These are phyloP conservation scores for Pogoniulus pusillus DNA, from an alignment of 2,797 vertebrate species.

Conservation along the genomic window DNA sequence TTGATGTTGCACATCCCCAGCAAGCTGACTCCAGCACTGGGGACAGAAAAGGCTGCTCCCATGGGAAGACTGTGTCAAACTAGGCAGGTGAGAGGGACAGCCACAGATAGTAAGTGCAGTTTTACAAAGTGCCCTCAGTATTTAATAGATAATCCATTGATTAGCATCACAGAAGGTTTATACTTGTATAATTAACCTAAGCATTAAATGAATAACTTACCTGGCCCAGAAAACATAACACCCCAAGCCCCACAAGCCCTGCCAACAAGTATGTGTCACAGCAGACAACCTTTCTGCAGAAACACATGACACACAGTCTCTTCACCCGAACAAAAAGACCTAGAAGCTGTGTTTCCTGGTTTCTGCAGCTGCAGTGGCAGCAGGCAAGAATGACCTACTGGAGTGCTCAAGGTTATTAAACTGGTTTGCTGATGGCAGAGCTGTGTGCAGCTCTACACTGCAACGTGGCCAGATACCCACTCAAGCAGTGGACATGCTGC, in stretches of 20 bases:
- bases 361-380: background rate
- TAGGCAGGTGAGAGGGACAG: background rate
- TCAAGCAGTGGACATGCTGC: fast-evolving
- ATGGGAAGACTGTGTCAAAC: background rate
- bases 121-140: background rate
- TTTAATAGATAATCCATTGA: background rate
- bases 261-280: background rate
- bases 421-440: background rate
- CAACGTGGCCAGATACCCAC: fast-evolving
- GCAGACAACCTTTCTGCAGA: background rate
- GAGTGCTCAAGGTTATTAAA: background rate
- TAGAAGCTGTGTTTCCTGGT: background rate
- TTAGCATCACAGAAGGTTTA: background rate
- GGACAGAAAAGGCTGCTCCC: background rate
- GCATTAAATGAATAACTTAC: background rate
- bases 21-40: background rate
- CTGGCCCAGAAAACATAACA: background rate
- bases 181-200: background rate
- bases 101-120: background rate
- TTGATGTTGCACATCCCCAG: background rate
- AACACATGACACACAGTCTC: background rate
- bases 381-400: background rate
- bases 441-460: background rate
- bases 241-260: background rate
- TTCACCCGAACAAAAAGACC: background rate